Conservation (phyloP, 2,888 invertebrate genomes). For the Lypha dubia region DNA sequence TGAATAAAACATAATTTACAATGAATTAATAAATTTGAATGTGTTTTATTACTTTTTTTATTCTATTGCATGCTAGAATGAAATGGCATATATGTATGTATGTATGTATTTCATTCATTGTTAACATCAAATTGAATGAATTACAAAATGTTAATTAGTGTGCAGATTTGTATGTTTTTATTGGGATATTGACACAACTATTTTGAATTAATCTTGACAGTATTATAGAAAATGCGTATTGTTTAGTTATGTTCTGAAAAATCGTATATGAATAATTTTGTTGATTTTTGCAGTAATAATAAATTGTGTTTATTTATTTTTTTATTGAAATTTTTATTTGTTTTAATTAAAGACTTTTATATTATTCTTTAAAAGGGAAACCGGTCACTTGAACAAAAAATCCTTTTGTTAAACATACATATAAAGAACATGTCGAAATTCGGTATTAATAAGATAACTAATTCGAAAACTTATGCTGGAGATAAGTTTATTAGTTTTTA, state of each 20-base stretch:
- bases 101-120: conserved; percentile 37
- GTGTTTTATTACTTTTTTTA: conserved; percentile 47
- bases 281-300: conserved; percentile 29
- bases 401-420: conserved; percentile 4
- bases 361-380: conserved; percentile 34
- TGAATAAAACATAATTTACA: conserved; percentile 72
- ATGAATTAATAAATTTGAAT: conserved; percentile 59
- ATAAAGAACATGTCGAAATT: background rate
- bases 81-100: no score
- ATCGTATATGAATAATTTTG: background rate
- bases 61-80: conserved; percentile 41
- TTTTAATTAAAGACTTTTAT: conserved; percentile 28
- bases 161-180: conserved; percentile 9
- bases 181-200: conserved; percentile 42
- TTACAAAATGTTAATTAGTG: conserved; percentile 31
- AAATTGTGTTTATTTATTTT: conserved; percentile 17
- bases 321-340: conserved; percentile 10
- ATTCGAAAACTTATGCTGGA: background rate
- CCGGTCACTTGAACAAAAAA: conserved; percentile 37
- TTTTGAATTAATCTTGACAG: conserved; percentile 31
- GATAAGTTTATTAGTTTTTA: background rate
- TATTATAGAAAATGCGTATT: conserved; percentile 46
- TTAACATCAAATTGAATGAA: conserved; percentile 39
- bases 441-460: background rate
- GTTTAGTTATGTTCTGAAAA: conserved; percentile 45